These are phyloP conservation scores for Xyrichtys novacula DNA, from an alignment of 2,797 vertebrate genomes.

Conservation along the genomic window DNA sequence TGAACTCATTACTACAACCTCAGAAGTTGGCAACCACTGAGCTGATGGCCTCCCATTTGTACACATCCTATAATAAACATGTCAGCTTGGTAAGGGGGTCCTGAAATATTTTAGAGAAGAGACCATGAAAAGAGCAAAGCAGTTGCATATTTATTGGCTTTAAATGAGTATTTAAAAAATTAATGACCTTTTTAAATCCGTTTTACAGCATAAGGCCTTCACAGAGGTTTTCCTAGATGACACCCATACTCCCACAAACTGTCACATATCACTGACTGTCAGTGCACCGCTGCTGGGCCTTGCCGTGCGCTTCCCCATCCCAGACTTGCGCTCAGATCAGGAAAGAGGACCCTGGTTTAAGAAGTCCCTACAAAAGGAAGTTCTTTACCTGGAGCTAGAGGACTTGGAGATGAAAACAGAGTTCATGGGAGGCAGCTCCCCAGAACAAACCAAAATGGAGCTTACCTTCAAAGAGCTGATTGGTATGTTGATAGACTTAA, in stretches of 20 bases:
- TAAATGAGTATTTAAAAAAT: background rate
- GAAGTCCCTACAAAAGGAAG: slow-evolving; percentile 97
- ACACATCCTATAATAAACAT: slow-evolving; percentile 96
- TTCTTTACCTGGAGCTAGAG: slow-evolving; percentile 90
- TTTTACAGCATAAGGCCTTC: slow-evolving; percentile 95
- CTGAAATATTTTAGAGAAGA: background rate
- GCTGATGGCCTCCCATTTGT: slow-evolving; percentile 99
- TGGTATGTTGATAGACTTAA: slow-evolving; percentile 80
- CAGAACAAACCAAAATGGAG: slow-evolving; percentile 95
- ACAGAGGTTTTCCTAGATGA: slow-evolving; percentile 98
- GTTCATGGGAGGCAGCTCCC: slow-evolving; percentile 90
- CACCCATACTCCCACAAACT: slow-evolving; percentile 90
- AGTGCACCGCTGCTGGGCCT: slow-evolving; percentile 89
- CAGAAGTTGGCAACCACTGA: slow-evolving; percentile 95
- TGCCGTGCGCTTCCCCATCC: slow-evolving; percentile 95
- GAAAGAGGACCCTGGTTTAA: slow-evolving; percentile 99
- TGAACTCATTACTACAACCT: slow-evolving; percentile 96
- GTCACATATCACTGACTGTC: slow-evolving; percentile 89
- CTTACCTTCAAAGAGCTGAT: slow-evolving; percentile 94
- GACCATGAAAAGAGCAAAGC: background rate
- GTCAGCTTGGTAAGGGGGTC: slow-evolving; percentile 90
- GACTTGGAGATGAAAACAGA: slow-evolving; percentile 95
- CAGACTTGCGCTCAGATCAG: slow-evolving; percentile 96
- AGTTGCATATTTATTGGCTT: background rate
- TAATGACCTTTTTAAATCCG: slow-evolving; percentile 8